Evolutionary conservation across 2,888 invertebrate genomes (phyloP).

Genomic region (Acanthopleura granulata): DNA sequence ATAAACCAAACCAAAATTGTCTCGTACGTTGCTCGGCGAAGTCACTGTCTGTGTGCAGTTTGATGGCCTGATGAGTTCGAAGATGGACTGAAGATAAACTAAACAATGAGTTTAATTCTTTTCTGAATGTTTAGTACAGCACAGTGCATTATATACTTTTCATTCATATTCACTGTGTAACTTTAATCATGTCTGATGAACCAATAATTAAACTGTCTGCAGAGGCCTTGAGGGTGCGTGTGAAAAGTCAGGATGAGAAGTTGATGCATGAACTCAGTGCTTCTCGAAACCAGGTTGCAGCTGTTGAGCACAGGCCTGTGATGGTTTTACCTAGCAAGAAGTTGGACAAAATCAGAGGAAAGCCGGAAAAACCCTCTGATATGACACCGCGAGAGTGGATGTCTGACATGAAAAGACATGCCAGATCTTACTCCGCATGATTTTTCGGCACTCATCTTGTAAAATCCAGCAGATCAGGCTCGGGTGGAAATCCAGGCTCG

Average conservation of each 20-base stretch:
- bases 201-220: neutral
- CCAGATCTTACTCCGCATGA: neutral
- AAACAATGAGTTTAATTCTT: too few species aligned
- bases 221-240: neutral
- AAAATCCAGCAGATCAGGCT: slow-evolving; percentile 17
- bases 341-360: slow-evolving; percentile 22
- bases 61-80: too few species aligned
- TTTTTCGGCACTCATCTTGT: slow-evolving; percentile 18
- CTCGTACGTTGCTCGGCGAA: too few species aligned
- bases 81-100: too few species aligned
- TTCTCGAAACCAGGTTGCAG: neutral
- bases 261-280: neutral
- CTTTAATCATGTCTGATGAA: neutral
- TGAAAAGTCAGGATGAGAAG: slow-evolving; percentile 16
- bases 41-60: too few species aligned
- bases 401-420: slow-evolving; percentile 16
- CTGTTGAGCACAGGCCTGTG: slow-evolving; percentile 9
- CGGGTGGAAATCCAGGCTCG: slow-evolving; percentile 14
- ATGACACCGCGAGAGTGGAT: slow-evolving; percentile 20
- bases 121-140: too few species aligned
- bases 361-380: slow-evolving; percentile 19
- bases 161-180: neutral
- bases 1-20: too few species aligned
- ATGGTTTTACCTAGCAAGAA: slow-evolving; percentile 9
- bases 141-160: too few species aligned